Evolutionary conservation across 2,888 invertebrate species (phyloP).

Genomic region (Ernsta delagoae): DNA sequence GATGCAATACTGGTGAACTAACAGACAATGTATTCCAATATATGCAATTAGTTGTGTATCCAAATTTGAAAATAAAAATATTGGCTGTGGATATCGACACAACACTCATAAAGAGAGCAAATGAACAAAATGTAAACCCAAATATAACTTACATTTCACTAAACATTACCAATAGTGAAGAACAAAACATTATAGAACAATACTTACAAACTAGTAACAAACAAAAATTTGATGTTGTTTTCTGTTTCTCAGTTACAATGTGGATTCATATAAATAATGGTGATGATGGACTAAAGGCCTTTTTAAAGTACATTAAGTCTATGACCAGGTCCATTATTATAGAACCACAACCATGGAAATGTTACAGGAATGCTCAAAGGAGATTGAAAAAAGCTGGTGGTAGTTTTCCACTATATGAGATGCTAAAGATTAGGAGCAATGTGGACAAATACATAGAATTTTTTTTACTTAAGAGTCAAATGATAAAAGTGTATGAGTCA

Average conservation of each 20-base stretch:
- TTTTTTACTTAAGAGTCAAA: constrained; percentile 59
- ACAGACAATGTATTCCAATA: constrained; percentile 85
- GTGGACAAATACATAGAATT: constrained; percentile 86
- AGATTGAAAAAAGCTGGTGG: constrained; percentile 87
- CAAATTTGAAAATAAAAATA: constrained; percentile 66
- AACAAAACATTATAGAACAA: constrained; percentile 62
- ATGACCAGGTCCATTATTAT: constrained; percentile 86
- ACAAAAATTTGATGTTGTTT: constrained; percentile 86
- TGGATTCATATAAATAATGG: constrained; percentile 96
- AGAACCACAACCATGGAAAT: constrained; percentile 95
- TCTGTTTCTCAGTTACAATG: constrained; percentile 94
- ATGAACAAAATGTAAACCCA: constrained; percentile 71
- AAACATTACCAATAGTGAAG: constrained; percentile 84
- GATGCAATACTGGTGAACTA: constrained; percentile 93
- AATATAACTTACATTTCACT: constrained; percentile 83
- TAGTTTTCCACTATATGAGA: constrained; percentile 85
- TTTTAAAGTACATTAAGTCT: constrained; percentile 84
- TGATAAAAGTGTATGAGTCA: constrained; percentile 85
- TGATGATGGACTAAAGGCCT: constrained; percentile 87
- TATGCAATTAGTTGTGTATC: constrained; percentile 66
- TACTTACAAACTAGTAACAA: constrained; percentile 75
- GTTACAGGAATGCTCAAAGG: constrained; percentile 90
- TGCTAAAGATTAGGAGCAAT: constrained; percentile 85
- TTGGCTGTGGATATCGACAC: constrained; percentile 92
- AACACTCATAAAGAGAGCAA: constrained; percentile 87